Conservation (phyloP, 2,113 vertebrate genomes). For the Rhodinocichla rosea region DNA sequence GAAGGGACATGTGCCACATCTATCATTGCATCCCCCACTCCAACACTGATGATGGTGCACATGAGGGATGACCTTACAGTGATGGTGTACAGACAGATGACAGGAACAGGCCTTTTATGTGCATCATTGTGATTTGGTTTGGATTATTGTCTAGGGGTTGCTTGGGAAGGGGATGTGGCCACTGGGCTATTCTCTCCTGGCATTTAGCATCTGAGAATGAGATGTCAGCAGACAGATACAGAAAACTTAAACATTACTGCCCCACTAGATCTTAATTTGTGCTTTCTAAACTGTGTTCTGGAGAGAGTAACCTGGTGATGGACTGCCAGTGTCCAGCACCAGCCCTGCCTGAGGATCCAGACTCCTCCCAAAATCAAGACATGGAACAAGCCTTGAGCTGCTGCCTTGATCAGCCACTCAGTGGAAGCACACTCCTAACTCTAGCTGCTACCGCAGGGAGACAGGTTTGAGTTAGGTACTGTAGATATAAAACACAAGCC, state of each 20-base stretch:
- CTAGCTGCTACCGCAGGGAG: not conserved
- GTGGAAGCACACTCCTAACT: not conserved
- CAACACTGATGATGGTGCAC: not conserved
- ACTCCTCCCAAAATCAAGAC: not conserved
- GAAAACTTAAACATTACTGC: not conserved
- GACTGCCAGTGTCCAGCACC: not conserved
- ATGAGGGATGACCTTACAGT: not conserved
- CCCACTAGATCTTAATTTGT: not conserved
- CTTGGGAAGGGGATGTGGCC: not conserved
- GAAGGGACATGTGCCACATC: not conserved
- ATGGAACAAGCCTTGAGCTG: not conserved
- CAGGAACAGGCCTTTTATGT: not conserved
- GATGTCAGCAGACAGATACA: not conserved
- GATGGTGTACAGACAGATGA: not conserved
- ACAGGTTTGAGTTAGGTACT: not conserved
- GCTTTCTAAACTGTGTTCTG: not conserved
- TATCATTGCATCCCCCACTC: accelerated
- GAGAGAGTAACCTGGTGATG: not conserved
- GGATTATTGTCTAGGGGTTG: not conserved
- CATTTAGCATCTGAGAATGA: not conserved
- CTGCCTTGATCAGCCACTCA: not conserved
- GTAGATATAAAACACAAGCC: not conserved
- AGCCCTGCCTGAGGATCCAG: not conserved
- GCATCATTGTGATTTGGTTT: not conserved
- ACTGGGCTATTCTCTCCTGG: not conserved